These are phyloP conservation scores for Chrysoperla carnea DNA, from an alignment of 1,140 invertebrate species.

Conservation along the genomic window DNA sequence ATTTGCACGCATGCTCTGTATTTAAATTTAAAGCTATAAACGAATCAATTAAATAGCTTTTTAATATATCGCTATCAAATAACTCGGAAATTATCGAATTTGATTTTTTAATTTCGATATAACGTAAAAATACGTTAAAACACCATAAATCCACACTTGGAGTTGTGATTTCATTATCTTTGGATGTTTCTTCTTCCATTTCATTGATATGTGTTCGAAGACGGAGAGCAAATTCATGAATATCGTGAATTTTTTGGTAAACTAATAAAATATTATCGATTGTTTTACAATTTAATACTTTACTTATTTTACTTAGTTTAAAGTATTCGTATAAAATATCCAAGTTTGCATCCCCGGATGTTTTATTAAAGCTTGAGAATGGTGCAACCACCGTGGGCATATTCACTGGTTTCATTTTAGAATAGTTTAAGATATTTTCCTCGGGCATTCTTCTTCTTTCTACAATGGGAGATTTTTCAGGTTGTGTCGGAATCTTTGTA, in stretches of 20 bases:
- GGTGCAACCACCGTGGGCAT: no score
- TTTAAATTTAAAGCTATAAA: constrained; percentile 10
- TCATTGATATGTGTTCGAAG: neutral
- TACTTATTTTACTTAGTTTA: neutral
- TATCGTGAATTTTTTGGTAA: neutral
- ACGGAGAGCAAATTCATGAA: neutral
- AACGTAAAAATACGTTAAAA: constrained; percentile 12
- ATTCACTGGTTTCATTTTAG: no score
- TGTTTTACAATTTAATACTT: neutral
- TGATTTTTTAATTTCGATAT: constrained; percentile 6
- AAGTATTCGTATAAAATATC: neutral
- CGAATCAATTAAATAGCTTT: constrained; percentile 10
- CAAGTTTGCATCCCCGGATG: neutral
- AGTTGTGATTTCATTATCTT: neutral
- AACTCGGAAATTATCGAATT: constrained; percentile 5
- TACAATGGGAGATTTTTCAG: no score
- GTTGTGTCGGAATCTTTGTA: constrained; percentile 1
- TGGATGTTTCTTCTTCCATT: neutral
- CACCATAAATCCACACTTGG: constrained; percentile 13
- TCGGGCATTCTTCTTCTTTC: no score
- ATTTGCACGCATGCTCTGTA: constrained; percentile 10
- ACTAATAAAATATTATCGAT: neutral
- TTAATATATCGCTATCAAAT: neutral
- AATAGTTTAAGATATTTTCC: no score
- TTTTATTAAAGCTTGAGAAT: no score